A percentile compares a stretch with the other conserved stretches of the same genome.
Conservation (phyloP, 64 coral and sea anemone species). For the Montipora foliosa region DNA sequence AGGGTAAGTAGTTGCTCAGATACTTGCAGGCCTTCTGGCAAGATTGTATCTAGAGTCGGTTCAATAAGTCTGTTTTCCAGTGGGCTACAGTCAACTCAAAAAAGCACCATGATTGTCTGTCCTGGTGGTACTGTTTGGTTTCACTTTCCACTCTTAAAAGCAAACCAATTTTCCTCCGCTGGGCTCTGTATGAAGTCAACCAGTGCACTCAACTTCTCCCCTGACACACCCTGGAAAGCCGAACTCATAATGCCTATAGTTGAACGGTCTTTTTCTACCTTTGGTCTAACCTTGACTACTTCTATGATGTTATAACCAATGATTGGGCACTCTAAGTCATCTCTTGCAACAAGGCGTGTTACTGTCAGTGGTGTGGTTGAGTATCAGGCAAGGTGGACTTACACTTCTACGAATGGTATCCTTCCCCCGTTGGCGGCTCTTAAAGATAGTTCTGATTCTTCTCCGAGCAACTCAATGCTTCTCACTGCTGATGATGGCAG, state of each 20-base stretch:
- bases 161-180: background rate
- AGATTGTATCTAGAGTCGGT: background rate
- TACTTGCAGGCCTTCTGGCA: background rate
- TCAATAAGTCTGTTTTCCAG: conserved; percentile 2
- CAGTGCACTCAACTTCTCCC: background rate
- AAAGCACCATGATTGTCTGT: background rate
- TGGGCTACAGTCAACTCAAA: conserved; percentile 12
- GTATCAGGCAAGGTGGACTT: background rate
- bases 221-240: background rate
- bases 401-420: conserved; percentile 44
- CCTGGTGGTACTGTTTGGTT: background rate
- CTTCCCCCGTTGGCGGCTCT: conserved; percentile 55
- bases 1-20: background rate
- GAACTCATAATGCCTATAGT: background rate
- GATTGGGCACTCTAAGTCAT: conserved; percentile 11
- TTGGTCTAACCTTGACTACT: background rate
- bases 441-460: conserved; percentile 1
- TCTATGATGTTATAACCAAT: conserved; percentile 67
- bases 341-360: background rate
- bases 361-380: background rate
- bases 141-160: conserved; percentile 2
- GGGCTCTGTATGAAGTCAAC: conserved; percentile 4
- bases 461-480: conserved; percentile 14
- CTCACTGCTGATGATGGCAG: background rate
- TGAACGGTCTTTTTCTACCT: background rate